A percentile compares a stretch with the other conserved stretches of the same genome.
Evolutionary conservation across 1,140 invertebrate species (phyloP).

Genomic region (Drosophila albomicans): DNA sequence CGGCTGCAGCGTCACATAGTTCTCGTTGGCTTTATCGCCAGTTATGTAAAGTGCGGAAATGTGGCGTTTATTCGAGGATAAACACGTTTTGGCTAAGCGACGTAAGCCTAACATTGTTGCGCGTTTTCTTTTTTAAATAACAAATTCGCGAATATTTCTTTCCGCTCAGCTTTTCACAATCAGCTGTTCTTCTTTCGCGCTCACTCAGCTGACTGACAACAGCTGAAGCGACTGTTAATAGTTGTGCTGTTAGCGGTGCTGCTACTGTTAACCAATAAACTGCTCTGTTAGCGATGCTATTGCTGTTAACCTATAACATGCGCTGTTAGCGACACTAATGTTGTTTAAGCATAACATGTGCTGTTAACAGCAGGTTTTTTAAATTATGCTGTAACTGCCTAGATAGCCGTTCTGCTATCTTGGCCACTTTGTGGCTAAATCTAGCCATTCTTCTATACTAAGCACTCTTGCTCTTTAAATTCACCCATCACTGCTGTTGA

Average conservation of each 20-base stretch:
- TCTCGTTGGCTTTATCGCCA: conserved; percentile 86
- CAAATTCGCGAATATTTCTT: not conserved
- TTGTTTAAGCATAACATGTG: not conserved
- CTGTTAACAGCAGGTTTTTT: not conserved
- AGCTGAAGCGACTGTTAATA: no score
- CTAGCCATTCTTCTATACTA: no score
- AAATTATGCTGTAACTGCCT: no score
- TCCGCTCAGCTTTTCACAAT: not conserved
- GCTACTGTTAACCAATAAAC: no score
- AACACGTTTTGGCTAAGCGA: conserved; percentile 10
- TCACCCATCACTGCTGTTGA: not conserved
- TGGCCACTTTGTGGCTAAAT: no score
- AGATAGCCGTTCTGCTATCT: no score
- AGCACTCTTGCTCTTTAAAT: no score
- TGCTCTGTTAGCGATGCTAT: no score
- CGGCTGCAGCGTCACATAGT: conserved; percentile 86
- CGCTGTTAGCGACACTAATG: not conserved
- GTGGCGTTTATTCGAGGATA: conserved; percentile 30
- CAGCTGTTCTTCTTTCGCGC: conserved; percentile 7
- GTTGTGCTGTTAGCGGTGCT: no score
- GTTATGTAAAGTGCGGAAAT: conserved; percentile 87
- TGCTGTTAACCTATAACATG: not conserved
- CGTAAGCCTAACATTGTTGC: conserved; percentile 54
- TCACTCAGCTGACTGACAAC: conserved; percentile 11
- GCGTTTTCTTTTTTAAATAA: conserved; percentile 16